These are phyloP conservation scores for Gouania willdenowi DNA, from an alignment of 2,797 vertebrate genomes.

Conservation along the genomic window DNA sequence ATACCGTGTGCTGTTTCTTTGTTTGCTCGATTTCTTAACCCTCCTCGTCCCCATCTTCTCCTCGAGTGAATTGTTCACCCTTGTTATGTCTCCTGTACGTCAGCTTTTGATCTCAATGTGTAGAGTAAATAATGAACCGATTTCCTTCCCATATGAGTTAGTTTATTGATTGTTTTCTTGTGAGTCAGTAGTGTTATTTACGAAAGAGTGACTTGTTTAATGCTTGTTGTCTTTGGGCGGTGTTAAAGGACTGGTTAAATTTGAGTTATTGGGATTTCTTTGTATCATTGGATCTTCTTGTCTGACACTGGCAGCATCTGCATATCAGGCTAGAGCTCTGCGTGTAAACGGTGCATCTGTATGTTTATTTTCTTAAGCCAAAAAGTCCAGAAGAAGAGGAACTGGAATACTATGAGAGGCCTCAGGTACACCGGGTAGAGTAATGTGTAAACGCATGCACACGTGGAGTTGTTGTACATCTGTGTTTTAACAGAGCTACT, in stretches of 20 bases:
- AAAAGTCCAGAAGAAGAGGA: conserved; percentile 47
- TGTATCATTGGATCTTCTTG: too few species aligned
- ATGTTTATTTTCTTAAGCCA: conserved; percentile 28
- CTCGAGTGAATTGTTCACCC: background rate
- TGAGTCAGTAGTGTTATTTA: conserved; percentile 17
- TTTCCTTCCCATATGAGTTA: background rate
- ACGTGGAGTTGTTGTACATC: too few species aligned
- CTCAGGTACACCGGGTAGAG: conserved; percentile 48
- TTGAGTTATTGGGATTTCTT: background rate
- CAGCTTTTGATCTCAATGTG: background rate
- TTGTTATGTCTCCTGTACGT: conserved; percentile 3
- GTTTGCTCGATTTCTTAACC: background rate
- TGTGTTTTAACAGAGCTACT: too few species aligned
- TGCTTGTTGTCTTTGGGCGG: conserved; percentile 18
- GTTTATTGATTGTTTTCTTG: conserved; percentile 17
- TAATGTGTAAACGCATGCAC: conserved; percentile 43
- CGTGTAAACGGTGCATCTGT: background rate
- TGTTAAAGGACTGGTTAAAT: conserved; percentile 16
- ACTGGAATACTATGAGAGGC: conserved; percentile 47
- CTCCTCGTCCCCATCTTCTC: background rate
- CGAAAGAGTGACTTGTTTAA: conserved; percentile 26
- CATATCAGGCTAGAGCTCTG: background rate
- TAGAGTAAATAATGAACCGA: conserved; percentile 1
- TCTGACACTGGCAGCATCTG: too few species aligned
- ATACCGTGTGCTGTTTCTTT: conserved; percentile 34